A percentile compares a stretch with the other conserved stretches of the same genome.
These are phyloP conservation scores for Ceratitis capitata DNA, from an alignment of 1,140 invertebrate genomes.

Conservation along the genomic window DNA sequence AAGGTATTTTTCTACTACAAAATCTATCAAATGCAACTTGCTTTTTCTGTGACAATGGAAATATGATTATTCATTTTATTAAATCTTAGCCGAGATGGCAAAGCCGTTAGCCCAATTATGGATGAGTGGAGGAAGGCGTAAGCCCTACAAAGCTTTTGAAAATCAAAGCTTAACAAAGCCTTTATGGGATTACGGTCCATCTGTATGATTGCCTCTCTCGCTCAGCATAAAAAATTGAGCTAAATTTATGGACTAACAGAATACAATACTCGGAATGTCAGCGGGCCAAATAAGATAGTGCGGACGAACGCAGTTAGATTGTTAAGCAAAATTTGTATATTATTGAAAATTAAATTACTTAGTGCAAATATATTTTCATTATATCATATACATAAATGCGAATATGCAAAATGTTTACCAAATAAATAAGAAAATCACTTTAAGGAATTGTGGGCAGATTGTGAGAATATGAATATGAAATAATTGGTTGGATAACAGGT, in stretches of 20 bases:
- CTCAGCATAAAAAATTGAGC: not conserved
- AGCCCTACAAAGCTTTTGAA: not conserved
- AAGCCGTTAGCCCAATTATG: not conserved
- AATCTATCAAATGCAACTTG: too few relatives aligned
- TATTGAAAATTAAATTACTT: not conserved
- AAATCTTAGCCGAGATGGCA: too few relatives aligned
- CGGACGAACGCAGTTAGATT: not conserved
- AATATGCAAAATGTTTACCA: not conserved
- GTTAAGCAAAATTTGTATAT: not conserved
- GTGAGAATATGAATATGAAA: slow-evolving; percentile 32
- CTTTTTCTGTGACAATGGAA: too few relatives aligned
- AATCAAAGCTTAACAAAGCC: not conserved
- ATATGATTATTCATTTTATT: too few relatives aligned
- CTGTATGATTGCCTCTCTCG: not conserved
- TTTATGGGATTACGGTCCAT: not conserved
- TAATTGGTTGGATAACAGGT: slow-evolving; percentile 19
- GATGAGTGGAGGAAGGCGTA: not conserved
- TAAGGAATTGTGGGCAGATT: not conserved
- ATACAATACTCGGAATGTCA: too few relatives aligned
- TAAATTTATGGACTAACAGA: not conserved
- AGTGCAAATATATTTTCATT: not conserved
- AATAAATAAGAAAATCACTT: not conserved
- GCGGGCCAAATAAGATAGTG: not conserved
- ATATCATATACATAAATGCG: not conserved
- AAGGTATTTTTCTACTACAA: too few relatives aligned